A percentile compares a stretch with the other conserved stretches of the same genome.
phyloP scores from a whole-genome alignment of 2,888 invertebrate species.

The Gibbula magus region DNA sequence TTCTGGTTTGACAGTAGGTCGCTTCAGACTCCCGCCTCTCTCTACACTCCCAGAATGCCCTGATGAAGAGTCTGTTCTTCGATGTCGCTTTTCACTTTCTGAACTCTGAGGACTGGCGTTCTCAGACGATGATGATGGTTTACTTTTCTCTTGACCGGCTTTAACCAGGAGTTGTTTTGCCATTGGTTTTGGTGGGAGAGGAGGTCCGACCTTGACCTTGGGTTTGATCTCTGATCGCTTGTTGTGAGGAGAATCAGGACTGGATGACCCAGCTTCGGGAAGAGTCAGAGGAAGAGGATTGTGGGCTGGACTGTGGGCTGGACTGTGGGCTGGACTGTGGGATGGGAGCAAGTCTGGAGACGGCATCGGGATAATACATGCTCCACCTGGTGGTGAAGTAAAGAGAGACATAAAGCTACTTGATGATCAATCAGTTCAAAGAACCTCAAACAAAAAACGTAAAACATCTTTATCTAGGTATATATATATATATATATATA shows the following conservation, averaged over 20 bases:
- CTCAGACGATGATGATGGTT: slow-evolving; percentile 33
- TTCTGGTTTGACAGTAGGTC: slow-evolving; percentile 47
- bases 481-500: too few species aligned
- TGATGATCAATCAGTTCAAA: background rate
- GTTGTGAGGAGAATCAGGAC: slow-evolving; percentile 1
- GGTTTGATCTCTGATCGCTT: background rate
- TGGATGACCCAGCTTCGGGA: background rate
- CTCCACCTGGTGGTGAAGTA: too few species aligned
- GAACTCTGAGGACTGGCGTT: slow-evolving; percentile 42
- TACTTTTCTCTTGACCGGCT: background rate
- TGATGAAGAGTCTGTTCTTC: slow-evolving; percentile 24
- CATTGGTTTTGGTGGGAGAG: slow-evolving; percentile 6
- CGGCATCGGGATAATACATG: too few species aligned
- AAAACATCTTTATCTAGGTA: too few species aligned
- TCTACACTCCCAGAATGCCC: slow-evolving; percentile 21
- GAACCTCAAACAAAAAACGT: background rate
- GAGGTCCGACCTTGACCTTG: background rate
- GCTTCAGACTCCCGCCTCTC: slow-evolving; percentile 22
- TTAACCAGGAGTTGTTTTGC: background rate
- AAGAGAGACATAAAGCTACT: too few species aligned
- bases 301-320: too few species aligned
- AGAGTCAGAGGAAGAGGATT: background rate
- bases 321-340: too few species aligned
- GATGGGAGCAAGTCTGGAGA: too few species aligned
- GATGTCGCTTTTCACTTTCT: slow-evolving; percentile 31